Conservation (phyloP, 2,888 invertebrate species). For the Schizaphis graminum region DNA sequence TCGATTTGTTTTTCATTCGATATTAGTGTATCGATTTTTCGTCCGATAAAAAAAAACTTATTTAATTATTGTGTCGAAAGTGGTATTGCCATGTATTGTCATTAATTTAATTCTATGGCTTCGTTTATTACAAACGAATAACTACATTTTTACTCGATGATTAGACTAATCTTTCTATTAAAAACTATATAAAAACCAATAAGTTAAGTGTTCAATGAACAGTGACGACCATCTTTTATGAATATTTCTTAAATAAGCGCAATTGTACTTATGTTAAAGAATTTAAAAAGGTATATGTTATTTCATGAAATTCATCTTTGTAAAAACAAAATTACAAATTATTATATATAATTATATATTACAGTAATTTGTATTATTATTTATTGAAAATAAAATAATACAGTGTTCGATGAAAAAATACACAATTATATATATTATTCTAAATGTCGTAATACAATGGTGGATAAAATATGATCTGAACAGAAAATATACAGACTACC, state of each 20-base stretch:
- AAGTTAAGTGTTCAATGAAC: neutral
- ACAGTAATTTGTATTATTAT: neutral
- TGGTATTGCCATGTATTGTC: neutral
- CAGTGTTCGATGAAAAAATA: neutral
- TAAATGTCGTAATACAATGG: neutral
- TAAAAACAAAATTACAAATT: neutral
- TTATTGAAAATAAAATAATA: neutral
- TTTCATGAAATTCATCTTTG: neutral
- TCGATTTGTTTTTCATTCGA: neutral
- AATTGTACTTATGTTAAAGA: neutral
- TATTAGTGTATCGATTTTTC: neutral
- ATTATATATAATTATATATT: neutral
- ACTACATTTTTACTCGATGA: neutral
- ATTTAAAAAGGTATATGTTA: no score
- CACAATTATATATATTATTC: neutral
- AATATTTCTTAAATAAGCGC: neutral
- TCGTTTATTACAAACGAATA: neutral
- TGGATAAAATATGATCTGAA: constrained; percentile 12
- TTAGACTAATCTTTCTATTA: neutral
- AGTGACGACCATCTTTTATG: neutral
- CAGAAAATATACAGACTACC: neutral
- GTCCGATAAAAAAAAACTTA: neutral
- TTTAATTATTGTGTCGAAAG: neutral
- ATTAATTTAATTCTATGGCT: neutral
- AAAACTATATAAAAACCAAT: neutral